phyloP scores from a whole-genome alignment of 2,888 invertebrate genomes.

The Trissoscelio sp. region DNA sequence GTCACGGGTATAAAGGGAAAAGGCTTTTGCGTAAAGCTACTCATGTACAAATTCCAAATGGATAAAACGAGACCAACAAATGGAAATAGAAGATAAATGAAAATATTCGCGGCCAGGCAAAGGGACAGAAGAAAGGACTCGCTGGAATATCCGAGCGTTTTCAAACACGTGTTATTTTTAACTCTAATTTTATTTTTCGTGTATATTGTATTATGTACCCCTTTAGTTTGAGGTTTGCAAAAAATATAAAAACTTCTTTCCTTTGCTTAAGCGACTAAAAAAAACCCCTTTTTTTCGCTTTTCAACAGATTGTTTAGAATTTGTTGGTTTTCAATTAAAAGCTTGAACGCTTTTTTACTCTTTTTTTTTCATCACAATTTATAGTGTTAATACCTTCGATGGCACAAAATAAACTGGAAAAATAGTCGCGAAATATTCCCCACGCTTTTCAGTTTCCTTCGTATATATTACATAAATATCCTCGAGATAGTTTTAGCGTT shows the following conservation, averaged over 20 bases:
- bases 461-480: too few relatives aligned
- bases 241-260: too few relatives aligned
- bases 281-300: neutral
- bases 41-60: constrained; percentile 46
- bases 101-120: constrained; percentile 29
- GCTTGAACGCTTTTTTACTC: too few relatives aligned
- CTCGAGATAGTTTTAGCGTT: too few relatives aligned
- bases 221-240: neutral
- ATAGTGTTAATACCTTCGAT: too few relatives aligned
- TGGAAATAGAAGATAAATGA: constrained; percentile 54
- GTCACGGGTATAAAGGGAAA: constrained; percentile 31
- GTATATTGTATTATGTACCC: neutral
- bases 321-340: too few relatives aligned
- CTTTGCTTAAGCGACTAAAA: too few relatives aligned
- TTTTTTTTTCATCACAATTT: too few relatives aligned
- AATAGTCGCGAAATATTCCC: too few relatives aligned
- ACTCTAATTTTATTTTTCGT: constrained; percentile 13
- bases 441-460: too few relatives aligned
- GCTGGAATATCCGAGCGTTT: constrained; percentile 16
- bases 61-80: constrained; percentile 41
- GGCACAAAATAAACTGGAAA: too few relatives aligned
- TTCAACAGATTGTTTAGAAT: neutral
- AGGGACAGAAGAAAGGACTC: neutral
- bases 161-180: constrained; percentile 17
- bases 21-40: constrained; percentile 32